Base-by-base conservation (phyloP, 2,888 invertebrate genomes). In the Ennomos erosarius region DNA sequence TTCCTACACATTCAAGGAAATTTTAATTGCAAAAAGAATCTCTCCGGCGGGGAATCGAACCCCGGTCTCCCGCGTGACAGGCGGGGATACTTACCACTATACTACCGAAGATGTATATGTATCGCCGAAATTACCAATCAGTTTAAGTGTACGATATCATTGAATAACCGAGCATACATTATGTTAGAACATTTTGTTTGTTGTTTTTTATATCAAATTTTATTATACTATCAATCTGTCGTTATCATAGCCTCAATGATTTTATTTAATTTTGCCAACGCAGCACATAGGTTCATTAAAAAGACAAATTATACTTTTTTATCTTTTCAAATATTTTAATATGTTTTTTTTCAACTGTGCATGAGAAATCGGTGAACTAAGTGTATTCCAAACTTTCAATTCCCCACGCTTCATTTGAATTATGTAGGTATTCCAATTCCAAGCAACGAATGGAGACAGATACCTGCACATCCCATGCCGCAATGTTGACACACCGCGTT, bases 41-140 rank as follows among this genome's bases (percentile, higher is more conserved):
- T 86, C 87, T 85, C 87, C 91, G 90, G 91, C 92, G 90, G 92
- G 92, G 92, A 92, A 92, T 92, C 92, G 92, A 93, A 93, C 92
- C 92, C 92, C 91, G 91, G 92, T 92, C 93, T 93, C 92, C 92
- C 92, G 92, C 92, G 92, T 92, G 92, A 92, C 92, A 93, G 91
- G 92, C 92, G 91, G 92, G 92, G 91, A 92, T 93, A 92, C 92
- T 92, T 68, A 92, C 92, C 92, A 92, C 92, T 92, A 92, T 92
- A 92, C 92, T 92, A 92, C 92, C 92, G 91, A 89, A 86, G 90
- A 90, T 55, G 33, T 64, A 33, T 9, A 1, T 1, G 1, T 0
- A 0, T 1, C 0, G 1, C 4, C 54, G 54, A 68, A 68, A 60
- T 61, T 51, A 33, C 16, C 34, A 52, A 43, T 51, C 45, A 35